These are phyloP conservation scores for Cettia cetti DNA, from an alignment of 2,113 vertebrate genomes.

Conservation along the genomic window DNA sequence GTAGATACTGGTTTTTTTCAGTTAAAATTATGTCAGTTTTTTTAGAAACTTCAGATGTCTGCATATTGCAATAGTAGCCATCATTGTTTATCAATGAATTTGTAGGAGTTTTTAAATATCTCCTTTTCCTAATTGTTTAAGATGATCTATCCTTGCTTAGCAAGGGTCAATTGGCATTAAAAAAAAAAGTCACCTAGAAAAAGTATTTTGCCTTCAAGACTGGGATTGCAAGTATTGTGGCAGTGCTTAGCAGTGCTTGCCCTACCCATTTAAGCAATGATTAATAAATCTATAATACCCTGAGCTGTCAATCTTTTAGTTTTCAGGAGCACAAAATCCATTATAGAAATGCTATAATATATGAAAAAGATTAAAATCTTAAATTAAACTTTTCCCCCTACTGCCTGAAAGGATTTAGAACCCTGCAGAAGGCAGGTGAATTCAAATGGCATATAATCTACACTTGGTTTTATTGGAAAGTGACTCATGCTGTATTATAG, in stretches of 20 bases:
- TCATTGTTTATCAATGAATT: not conserved
- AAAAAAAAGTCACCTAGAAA: constrained; percentile 42
- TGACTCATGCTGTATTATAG: constrained; percentile 55
- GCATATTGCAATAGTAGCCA: not conserved
- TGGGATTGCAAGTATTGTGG: not conserved
- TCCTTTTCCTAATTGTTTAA: constrained; percentile 14
- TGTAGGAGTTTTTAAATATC: not conserved
- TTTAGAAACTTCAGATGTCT: not conserved
- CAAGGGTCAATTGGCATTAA: not conserved
- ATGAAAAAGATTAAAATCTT: constrained; percentile 78
- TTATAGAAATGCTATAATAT: constrained; percentile 73
- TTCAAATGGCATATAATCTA: constrained; percentile 61
- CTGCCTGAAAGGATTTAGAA: constrained; percentile 73
- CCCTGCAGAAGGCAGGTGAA: constrained; percentile 60
- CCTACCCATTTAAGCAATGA: constrained; percentile 65
- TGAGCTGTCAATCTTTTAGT: constrained; percentile 72
- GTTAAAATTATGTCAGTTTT: not conserved
- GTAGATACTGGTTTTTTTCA: not conserved
- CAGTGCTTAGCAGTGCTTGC: not conserved
- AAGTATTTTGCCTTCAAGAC: constrained; percentile 15
- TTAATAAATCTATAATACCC: constrained; percentile 74
- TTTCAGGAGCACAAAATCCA: constrained; percentile 73
- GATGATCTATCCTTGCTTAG: not conserved
- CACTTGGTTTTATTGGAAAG: constrained; percentile 68
- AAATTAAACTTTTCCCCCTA: constrained; percentile 68